Conservation (phyloP, 2,113 vertebrate species). For the Vimba vimba region DNA sequence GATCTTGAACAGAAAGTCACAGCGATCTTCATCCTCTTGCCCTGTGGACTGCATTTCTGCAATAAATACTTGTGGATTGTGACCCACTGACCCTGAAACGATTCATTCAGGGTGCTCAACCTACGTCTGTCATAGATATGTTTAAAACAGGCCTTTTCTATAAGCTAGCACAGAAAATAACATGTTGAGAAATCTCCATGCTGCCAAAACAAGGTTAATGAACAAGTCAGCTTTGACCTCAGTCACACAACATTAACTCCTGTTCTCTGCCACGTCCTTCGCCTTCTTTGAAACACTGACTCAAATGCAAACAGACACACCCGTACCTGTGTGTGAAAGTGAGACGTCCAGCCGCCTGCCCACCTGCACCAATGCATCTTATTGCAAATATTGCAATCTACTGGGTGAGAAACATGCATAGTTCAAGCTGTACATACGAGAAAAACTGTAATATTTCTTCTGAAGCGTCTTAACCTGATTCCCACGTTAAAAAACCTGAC, state of each 20-base stretch:
- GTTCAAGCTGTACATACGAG: not conserved
- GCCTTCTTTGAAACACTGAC: slow-evolving; percentile 45
- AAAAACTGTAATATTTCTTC: not conserved
- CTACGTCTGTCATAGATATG: not conserved
- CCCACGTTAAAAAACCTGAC: too few species aligned
- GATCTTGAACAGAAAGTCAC: slow-evolving; percentile 95
- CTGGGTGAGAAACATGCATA: slow-evolving; percentile 9
- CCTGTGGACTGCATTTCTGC: slow-evolving; percentile 79
- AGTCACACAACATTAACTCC: not conserved
- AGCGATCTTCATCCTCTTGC: slow-evolving; percentile 79
- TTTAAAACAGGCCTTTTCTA: not conserved
- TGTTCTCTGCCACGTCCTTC: slow-evolving; percentile 34
- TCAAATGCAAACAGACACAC: slow-evolving; percentile 61
- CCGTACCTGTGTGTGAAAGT: slow-evolving; percentile 74
- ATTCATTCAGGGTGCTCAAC: not conserved
- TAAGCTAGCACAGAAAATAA: not conserved
- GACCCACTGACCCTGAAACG: not conserved
- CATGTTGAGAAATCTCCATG: not conserved
- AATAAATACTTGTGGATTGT: not conserved
- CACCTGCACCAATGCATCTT: slow-evolving; percentile 76
- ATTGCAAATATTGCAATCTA: slow-evolving; percentile 37
- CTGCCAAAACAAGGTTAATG: not conserved
- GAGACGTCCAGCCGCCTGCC: slow-evolving; percentile 69
- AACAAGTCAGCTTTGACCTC: not conserved
- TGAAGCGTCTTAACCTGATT: not conserved